phyloP scores from a whole-genome alignment of 1,140 invertebrate species.

The Polypedilum vanderplanki region DNA sequence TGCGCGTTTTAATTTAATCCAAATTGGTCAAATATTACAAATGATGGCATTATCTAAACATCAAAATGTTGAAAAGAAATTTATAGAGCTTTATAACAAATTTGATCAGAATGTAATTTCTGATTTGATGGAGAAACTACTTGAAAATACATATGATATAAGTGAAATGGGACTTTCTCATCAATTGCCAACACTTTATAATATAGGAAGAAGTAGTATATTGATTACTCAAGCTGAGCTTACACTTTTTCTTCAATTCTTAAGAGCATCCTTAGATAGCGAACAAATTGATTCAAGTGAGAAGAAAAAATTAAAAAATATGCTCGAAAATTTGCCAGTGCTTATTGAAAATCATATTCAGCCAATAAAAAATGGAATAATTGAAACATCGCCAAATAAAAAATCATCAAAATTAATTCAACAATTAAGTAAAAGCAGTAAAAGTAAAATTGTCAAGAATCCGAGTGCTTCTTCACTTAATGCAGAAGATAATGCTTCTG shows the following conservation, averaged over 20 bases:
- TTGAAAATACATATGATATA: conserved; percentile 49
- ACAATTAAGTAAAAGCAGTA: background rate
- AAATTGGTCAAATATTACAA: conserved; percentile 85
- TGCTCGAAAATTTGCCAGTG: background rate
- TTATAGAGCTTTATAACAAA: conserved; percentile 63
- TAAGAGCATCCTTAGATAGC: conserved; percentile 36
- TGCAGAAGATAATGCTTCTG: background rate
- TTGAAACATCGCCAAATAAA: background rate
- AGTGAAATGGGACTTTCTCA: conserved; percentile 53
- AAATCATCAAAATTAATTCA: background rate
- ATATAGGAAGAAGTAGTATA: conserved; percentile 54
- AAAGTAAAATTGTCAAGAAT: background rate
- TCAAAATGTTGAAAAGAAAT: conserved; percentile 66
- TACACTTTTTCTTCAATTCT: conserved; percentile 53
- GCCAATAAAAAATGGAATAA: background rate
- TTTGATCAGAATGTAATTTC: conserved; percentile 72
- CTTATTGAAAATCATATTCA: background rate
- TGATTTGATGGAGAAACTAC: conserved; percentile 63
- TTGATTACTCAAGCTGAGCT: conserved; percentile 63
- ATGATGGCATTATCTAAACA: conserved; percentile 77
- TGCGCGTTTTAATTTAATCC: conserved; percentile 87
- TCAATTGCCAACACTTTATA: conserved; percentile 40
- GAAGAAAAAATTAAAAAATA: conserved; percentile 10
- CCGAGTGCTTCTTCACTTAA: background rate
- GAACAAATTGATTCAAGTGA: conserved; percentile 33